Conservation (phyloP, 2,888 invertebrate species). For the Tiphia femorata region DNA sequence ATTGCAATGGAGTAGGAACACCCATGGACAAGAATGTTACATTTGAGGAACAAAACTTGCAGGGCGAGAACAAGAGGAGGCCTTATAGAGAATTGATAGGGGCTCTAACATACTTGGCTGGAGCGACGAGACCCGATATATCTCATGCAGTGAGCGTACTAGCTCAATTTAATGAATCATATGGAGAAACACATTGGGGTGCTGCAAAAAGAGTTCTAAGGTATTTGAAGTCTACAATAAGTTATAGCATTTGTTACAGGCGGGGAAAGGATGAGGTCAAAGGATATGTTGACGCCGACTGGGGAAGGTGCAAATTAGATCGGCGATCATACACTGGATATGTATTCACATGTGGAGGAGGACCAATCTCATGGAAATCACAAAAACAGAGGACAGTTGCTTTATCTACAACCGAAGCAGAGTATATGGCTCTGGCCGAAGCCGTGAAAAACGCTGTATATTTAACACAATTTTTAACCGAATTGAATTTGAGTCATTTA, state of each 20-base stretch:
- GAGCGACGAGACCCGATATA: neutral
- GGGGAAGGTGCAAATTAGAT: neutral
- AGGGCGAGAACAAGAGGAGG: too few relatives aligned
- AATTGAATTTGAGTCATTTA: constrained; percentile 1
- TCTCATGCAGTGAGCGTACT: neutral
- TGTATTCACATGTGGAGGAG: constrained; percentile 1
- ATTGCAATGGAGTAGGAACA: neutral
- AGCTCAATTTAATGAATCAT: neutral
- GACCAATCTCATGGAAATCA: constrained; percentile 19
- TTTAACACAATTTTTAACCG: too few relatives aligned
- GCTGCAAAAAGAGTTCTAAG: constrained; percentile 7
- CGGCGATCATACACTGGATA: constrained; percentile 19
- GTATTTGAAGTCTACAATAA: constrained; percentile 2
- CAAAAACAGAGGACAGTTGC: constrained; percentile 22
- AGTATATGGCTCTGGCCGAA: constrained; percentile 14
- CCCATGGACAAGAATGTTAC: neutral
- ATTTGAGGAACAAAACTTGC: too few relatives aligned
- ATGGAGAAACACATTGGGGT: neutral
- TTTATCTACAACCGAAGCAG: too few relatives aligned
- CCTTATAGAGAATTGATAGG: neutral
- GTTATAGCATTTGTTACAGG: neutral
- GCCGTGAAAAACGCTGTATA: too few relatives aligned
- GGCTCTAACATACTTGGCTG: neutral
- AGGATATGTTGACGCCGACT: constrained; percentile 20
- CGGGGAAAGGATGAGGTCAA: neutral